A percentile compares a stretch with the other conserved stretches of the same genome.
Evolutionary conservation across 2,113 vertebrate species (phyloP).

Genomic region (Aythya baeri): DNA sequence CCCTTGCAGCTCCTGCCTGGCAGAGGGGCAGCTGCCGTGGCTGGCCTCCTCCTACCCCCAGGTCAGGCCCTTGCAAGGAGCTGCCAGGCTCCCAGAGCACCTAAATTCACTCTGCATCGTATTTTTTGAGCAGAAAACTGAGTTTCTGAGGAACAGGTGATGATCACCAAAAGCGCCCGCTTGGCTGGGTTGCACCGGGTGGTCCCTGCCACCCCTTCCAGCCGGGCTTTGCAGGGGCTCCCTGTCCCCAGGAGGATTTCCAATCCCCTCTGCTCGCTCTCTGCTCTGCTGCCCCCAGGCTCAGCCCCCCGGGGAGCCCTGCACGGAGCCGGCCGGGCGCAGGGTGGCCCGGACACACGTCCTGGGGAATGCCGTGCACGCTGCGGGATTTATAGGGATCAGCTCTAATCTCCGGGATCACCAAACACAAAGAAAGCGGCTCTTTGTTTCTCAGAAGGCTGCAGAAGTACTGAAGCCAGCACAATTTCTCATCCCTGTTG

Average conservation of each 20-base stretch:
- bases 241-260: rapidly evolving
- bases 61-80: background rate
- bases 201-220: too few species aligned
- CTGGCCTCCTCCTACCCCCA: conserved; percentile 44
- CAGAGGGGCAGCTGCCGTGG: conserved; percentile 2
- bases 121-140: background rate
- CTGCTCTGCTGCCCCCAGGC: background rate
- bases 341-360: background rate
- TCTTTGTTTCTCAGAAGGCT: conserved; percentile 1
- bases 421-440: background rate
- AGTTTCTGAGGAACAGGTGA: background rate
- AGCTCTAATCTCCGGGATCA: background rate
- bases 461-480: background rate
- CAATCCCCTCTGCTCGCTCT: background rate
- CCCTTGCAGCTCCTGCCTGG: background rate
- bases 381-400: background rate
- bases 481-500: background rate
- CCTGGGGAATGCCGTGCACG: background rate
- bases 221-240: background rate
- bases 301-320: rapidly evolving
- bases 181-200: background rate
- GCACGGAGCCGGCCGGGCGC: rapidly evolving
- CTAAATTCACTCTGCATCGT: background rate
- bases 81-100: background rate
- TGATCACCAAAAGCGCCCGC: background rate